phyloP scores from a whole-genome alignment of 2,888 invertebrate species.

The Listrodromus nycthemerus region DNA sequence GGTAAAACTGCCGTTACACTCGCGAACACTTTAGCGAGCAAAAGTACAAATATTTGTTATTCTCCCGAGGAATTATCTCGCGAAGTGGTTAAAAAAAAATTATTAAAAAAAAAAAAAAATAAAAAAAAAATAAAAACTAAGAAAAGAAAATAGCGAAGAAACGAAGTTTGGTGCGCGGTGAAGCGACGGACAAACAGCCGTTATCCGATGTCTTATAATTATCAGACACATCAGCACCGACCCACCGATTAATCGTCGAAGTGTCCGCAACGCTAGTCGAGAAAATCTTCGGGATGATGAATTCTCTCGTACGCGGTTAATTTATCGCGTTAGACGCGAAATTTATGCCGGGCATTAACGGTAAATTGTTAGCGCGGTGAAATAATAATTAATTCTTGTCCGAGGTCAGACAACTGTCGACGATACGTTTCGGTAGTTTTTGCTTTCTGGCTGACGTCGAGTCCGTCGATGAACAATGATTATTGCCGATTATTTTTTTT shows the following conservation, averaged over 20 bases:
- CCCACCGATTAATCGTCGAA: conserved; percentile 23
- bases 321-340: background rate
- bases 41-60: conserved; percentile 10
- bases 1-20: conserved; percentile 40
- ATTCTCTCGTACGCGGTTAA: conserved; percentile 38
- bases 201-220: conserved; percentile 56
- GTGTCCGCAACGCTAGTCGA: conserved; percentile 9
- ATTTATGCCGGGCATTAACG: background rate
- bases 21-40: background rate
- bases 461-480: too few species aligned
- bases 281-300: conserved; percentile 39
- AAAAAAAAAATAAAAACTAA: too few species aligned
- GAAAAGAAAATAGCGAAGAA: conserved; percentile 38
- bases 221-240: conserved; percentile 20
- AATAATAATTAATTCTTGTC: conserved; percentile 20
- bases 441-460: background rate
- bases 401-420: conserved; percentile 30
- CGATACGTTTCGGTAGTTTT: conserved; percentile 10
- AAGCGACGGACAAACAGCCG: conserved; percentile 31
- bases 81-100: background rate
- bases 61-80: background rate
- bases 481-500: too few species aligned
- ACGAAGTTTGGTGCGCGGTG: conserved; percentile 33
- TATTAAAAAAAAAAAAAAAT: too few species aligned
- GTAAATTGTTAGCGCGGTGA: background rate